Evolutionary conservation across 2,888 invertebrate genomes (phyloP), one percentile per base, ranked within the genome.

Genomic region (Aricia artaxerxes): DNA sequence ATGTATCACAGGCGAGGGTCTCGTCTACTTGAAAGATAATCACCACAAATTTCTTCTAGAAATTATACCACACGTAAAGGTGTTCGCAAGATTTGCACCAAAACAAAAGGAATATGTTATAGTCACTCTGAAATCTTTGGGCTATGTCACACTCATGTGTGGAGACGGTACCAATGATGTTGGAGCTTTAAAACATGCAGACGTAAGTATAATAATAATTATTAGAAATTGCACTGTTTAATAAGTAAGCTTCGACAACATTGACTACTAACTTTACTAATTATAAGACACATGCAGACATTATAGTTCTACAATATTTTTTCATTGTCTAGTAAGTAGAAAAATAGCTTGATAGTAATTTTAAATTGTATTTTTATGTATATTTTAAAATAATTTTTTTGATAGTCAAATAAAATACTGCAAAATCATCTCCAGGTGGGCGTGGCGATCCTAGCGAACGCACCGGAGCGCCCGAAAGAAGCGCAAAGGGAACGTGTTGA

Each of bases 151-250:
- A 0, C 95, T 99, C 2, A 99, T 99, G 99, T 99, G 99, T 88
- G 99, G 99, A 1, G 99, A 99, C 93, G 99, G 99, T 79, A 99
- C 99, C 1, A 99, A 99, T 90, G 99, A 99, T 92, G 99, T 99
- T 13, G 99, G 99, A 31, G 99, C 99, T 4, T 93, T 99, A 78
- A 99, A 99, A 92, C 99, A 99, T 92, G 99, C 99, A 57, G 97
- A 99, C 92, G 99, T 98, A 86, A 97, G 97, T 95, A 82, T 40
- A 40, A 9, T 38, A 31, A 73, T 64, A 72, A 40, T 73, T 78
- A 38, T 44, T 11, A 1, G 7, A 73, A 24, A 57, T 24, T 61
- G 24, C 31, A 78, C 24, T 16, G 72, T 76, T 2, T 44, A 44
- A 44, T 44, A 9, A 44, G 9, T 44, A 44, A 44, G 44, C 9